These are phyloP conservation scores for Dufourea novaeangliae DNA, from an alignment of 1,140 invertebrate genomes.

Conservation along the genomic window DNA sequence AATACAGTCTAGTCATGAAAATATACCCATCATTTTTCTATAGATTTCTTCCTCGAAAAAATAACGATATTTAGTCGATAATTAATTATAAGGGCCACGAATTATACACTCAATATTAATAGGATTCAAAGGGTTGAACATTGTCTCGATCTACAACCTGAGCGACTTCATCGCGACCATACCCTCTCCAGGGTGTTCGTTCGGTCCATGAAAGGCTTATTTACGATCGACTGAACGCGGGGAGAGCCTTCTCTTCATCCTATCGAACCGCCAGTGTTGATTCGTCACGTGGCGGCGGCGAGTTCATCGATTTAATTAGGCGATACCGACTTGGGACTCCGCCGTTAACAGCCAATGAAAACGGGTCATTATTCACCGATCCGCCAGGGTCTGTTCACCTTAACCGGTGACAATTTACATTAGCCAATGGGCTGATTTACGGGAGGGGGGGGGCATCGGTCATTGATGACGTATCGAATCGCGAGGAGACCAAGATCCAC, in stretches of 20 bases:
- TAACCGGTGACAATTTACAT: slow-evolving; percentile 52
- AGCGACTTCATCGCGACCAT: too few relatives aligned
- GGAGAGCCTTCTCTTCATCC: too few relatives aligned
- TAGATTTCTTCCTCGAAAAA: too few relatives aligned
- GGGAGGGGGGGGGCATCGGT: too few relatives aligned
- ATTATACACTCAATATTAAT: too few relatives aligned
- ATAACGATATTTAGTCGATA: too few relatives aligned
- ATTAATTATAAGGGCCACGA: too few relatives aligned
- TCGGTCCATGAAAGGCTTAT: background rate
- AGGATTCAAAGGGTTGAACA: too few relatives aligned
- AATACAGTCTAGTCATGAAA: too few relatives aligned
- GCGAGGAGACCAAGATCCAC: background rate
- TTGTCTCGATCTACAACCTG: too few relatives aligned
- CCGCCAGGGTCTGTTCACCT: slow-evolving; percentile 14
- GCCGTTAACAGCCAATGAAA: slow-evolving; percentile 56
- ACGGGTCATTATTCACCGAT: slow-evolving; percentile 31
- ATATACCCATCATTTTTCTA: too few relatives aligned
- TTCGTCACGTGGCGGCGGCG: slow-evolving; percentile 31
- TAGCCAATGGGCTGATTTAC: slow-evolving; percentile 40
- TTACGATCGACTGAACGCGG: slow-evolving; percentile 23
- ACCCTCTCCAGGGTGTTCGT: too few relatives aligned
- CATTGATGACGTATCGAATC: slow-evolving; percentile 14
- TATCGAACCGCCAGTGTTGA: background rate
- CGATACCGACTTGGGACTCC: slow-evolving; percentile 28
- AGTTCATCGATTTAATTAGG: slow-evolving; percentile 53